Evolutionary conservation across 1,140 invertebrate species (phyloP).

Genomic region (Calephelis nemesis): DNA sequence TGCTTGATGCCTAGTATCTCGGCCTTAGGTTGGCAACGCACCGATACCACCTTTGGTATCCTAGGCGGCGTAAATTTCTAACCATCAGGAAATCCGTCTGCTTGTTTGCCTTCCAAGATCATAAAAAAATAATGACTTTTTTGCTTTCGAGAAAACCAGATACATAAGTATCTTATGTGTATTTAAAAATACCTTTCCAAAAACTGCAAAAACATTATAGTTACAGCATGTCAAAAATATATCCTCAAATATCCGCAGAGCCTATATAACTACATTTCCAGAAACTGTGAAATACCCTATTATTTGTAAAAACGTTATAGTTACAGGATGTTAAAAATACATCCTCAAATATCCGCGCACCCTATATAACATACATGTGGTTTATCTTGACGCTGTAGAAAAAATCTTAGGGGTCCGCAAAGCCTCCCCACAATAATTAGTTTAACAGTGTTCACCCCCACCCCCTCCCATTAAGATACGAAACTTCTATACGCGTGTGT

Average conservation of each 20-base stretch:
- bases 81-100: no score
- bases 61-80: no score
- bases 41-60: no score
- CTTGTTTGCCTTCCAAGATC: no score
- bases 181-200: no score
- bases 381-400: conserved; percentile 25
- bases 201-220: background rate
- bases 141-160: no score
- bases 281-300: no score
- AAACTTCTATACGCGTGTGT: conserved; percentile 25
- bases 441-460: conserved; percentile 54
- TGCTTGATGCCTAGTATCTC: no score
- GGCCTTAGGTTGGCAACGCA: no score
- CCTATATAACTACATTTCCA: background rate
- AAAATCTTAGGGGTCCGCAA: conserved; percentile 32
- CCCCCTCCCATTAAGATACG: conserved; percentile 19
- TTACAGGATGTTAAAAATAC: conserved; percentile 3
- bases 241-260: background rate
- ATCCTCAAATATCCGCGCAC: background rate
- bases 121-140: no score
- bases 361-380: conserved; percentile 18
- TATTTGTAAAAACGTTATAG: background rate
- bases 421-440: conserved; percentile 56
- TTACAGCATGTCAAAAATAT: background rate
- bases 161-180: no score